Evolutionary conservation across 2,888 invertebrate genomes (phyloP).

Genomic region (Urechis unicinctus): DNA sequence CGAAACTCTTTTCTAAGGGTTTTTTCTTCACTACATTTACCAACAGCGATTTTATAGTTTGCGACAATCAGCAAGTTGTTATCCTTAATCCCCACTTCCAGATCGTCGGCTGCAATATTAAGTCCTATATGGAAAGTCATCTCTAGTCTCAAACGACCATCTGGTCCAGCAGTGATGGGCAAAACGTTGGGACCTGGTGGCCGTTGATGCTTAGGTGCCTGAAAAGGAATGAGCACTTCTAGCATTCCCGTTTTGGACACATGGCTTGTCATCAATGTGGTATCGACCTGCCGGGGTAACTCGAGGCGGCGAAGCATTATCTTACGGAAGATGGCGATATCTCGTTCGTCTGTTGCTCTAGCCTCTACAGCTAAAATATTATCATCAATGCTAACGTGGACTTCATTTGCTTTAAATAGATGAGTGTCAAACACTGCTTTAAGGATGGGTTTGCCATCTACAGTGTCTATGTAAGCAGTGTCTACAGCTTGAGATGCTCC

Average conservation of each 20-base stretch:
- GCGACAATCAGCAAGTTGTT: slow-evolving; percentile 17
- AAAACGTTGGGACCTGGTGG: slow-evolving; percentile 22
- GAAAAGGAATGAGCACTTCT: slow-evolving; percentile 25
- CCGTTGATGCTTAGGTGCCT: slow-evolving; percentile 18
- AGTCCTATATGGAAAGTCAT: slow-evolving; percentile 18
- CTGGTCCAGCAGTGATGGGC: slow-evolving; percentile 18
- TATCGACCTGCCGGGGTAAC: slow-evolving; percentile 22
- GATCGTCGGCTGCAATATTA: slow-evolving; percentile 21
- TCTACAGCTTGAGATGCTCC: slow-evolving; percentile 22
- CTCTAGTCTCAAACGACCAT: slow-evolving; percentile 18
- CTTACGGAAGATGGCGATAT: slow-evolving; percentile 20
- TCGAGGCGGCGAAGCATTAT: slow-evolving; percentile 23
- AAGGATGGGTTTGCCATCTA: slow-evolving; percentile 23
- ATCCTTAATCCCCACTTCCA: slow-evolving; percentile 15
- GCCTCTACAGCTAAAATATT: slow-evolving; percentile 17
- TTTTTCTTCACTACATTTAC: slow-evolving; percentile 16
- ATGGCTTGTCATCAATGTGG: slow-evolving; percentile 21
- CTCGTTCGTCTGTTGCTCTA: slow-evolving; percentile 17
- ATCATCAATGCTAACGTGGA: slow-evolving; percentile 9
- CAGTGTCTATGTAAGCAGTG: slow-evolving; percentile 24
- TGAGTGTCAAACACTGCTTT: slow-evolving; percentile 25
- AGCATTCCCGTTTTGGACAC: slow-evolving; percentile 17
- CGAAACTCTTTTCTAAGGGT: slow-evolving; percentile 18
- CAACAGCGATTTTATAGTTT: slow-evolving; percentile 19
- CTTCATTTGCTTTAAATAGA: slow-evolving; percentile 23